Evolutionary conservation across 2,113 vertebrate genomes (phyloP).

Genomic region (Carettochelys insculpta): DNA sequence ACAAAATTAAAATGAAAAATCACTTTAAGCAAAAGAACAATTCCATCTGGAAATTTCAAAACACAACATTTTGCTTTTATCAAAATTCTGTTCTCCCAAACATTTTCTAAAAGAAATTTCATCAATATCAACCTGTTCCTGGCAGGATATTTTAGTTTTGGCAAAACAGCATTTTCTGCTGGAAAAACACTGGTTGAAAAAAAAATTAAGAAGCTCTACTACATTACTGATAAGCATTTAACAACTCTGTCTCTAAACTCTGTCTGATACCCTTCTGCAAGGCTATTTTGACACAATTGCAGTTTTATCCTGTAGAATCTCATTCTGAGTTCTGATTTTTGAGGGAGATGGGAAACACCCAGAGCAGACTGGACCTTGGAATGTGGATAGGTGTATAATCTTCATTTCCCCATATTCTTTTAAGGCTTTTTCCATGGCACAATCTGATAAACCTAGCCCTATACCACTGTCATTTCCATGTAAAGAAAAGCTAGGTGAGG

Average conservation of each 20-base stretch:
- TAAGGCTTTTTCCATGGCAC: not conserved
- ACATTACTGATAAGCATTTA: not conserved
- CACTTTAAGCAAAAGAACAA: not conserved
- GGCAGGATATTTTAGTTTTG: not conserved
- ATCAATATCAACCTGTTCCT: not conserved
- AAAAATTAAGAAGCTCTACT: too few species aligned
- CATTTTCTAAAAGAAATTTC: not conserved
- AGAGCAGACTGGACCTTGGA: not conserved
- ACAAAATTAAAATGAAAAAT: not conserved
- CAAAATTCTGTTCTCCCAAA: too few species aligned
- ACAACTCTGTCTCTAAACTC: not conserved
- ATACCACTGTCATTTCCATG: not conserved
- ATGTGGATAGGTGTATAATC: not conserved
- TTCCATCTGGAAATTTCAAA: not conserved
- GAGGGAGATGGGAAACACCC: not conserved
- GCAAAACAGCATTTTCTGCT: not conserved
- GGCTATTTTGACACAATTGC: not conserved
- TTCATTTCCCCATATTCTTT: not conserved
- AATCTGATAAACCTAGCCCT: not conserved
- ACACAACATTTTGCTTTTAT: too few species aligned
- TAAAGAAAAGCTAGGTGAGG: not conserved
- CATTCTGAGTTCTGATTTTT: not conserved
- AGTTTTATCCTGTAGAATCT: not conserved
- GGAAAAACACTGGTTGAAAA: too few species aligned
- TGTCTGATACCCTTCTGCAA: not conserved